Evolutionary conservation across 2,113 vertebrate species (phyloP), one percentile per base, ranked within the genome.

Genomic region (Eupsittula cactorum): DNA sequence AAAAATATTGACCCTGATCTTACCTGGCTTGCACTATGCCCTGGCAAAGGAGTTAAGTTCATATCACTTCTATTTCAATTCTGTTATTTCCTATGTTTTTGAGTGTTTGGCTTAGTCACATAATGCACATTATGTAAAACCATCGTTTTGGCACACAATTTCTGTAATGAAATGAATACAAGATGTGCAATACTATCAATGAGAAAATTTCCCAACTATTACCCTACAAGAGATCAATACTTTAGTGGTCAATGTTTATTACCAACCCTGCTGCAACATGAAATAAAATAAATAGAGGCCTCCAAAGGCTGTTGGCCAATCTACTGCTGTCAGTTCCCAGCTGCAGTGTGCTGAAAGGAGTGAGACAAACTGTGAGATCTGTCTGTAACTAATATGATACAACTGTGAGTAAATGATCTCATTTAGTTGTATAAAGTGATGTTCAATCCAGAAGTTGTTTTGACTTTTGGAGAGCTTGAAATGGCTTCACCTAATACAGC

Each of bases 361-460:
- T 14, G 28, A 23, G 60, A 77, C 67, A 35, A 23, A 4, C 12
- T 8, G 18, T 6, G 33, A 70, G 29, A 7, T 13, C 17, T 37
- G 14, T 8, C 11, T 37, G 44, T n/a, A 35, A 15, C 9, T 37
- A 11, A 0, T 2, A 10, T 3, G 19, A 24, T 7, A 13, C 11
- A 27, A 20, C 25, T 28, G 15, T 2, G 28, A 55, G 3, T 6
- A 39, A 10, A 3, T 27, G 28, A 19, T 39, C 57, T 15, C 46
- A 25, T 1, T 12, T 24, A 9, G 29, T 15, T 46, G 14, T 13
- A 33, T 12, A 14, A 49, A 68, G 68, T 6, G 35, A 28, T 16
- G 27, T 37, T 67, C 37, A n/a, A 14, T 17, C 41, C 62, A 16
- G 27, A 24, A 8, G 11, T 31, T 35, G 27, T 13, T 25, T 21